phyloP scores from a whole-genome alignment of 2,113 vertebrate genomes.

The Triplophysa rosa region DNA sequence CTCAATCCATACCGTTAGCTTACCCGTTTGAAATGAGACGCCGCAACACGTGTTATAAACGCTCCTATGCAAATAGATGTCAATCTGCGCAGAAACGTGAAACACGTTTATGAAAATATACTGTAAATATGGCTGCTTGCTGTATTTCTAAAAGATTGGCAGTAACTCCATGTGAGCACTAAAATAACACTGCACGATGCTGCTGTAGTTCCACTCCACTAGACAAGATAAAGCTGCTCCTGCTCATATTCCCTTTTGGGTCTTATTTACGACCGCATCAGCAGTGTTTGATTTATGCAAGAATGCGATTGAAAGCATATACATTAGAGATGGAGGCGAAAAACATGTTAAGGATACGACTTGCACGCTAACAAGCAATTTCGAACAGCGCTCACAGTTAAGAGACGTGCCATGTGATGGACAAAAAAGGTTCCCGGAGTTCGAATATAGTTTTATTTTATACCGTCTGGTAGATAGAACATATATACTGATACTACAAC shows the following conservation, averaged over 20 bases:
- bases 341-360: conserved; percentile 1
- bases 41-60: background rate
- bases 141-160: background rate
- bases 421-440: conserved; percentile 3
- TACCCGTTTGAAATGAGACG: conserved; percentile 6
- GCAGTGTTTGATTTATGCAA: background rate
- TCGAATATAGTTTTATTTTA: background rate
- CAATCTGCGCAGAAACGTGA: background rate
- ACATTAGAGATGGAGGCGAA: background rate
- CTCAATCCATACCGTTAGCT: background rate
- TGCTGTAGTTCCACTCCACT: background rate
- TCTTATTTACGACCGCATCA: background rate
- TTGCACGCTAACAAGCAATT: background rate
- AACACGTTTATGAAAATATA: background rate
- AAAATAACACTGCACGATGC: conserved; percentile 23
- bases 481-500: background rate
- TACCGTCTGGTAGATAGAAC: background rate
- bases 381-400: background rate
- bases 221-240: background rate
- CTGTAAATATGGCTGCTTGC: background rate
- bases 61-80: background rate
- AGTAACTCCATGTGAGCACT: conserved; percentile 32
- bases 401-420: background rate
- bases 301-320: background rate
- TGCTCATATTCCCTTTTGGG: background rate